Conservation (phyloP, 1,140 invertebrate genomes). For the Euwallacea fornicatus region DNA sequence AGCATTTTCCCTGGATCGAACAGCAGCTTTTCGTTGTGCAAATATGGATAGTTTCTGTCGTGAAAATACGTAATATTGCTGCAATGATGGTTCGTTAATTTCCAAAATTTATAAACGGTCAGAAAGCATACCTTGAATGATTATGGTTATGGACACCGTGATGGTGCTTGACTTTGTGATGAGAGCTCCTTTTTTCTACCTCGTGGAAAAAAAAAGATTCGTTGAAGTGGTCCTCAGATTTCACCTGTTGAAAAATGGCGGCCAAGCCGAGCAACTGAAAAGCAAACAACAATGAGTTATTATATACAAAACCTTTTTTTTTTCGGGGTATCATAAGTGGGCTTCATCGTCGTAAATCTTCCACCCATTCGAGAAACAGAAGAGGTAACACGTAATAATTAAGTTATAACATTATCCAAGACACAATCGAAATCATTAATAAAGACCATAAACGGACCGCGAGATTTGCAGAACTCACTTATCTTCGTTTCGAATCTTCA, state of each 20-base stretch:
- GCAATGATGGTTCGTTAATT: neutral
- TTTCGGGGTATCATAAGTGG: neutral
- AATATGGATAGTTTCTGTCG: conserved; percentile 37
- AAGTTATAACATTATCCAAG: conserved; percentile 29
- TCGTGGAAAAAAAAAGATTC: conserved; percentile 31
- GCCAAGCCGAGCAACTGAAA: conserved; percentile 53
- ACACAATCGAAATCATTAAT: conserved; percentile 35
- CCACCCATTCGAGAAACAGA: conserved; percentile 8
- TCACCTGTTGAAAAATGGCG: conserved; percentile 47
- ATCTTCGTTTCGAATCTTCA: conserved; percentile 30
- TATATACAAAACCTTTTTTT: neutral
- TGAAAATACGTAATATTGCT: conserved; percentile 14
- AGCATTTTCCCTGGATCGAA: conserved; percentile 47
- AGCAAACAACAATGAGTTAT: conserved; percentile 13
- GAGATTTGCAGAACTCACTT: conserved; percentile 25
- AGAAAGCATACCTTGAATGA: neutral
- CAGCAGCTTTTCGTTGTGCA: conserved; percentile 39
- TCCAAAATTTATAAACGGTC: neutral
- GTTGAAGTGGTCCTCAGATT: conserved; percentile 46
- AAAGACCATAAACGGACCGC: conserved; percentile 26
- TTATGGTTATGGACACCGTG: conserved; percentile 1
- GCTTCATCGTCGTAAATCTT: conserved; percentile 8
- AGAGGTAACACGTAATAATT: conserved; percentile 26
- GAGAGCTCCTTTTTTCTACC: conserved; percentile 6
- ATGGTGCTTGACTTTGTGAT: conserved; percentile 17